Percentiles rank a stretch among this genome's conserved stretches.
Evolutionary conservation across 2,888 invertebrate species (phyloP).

Genomic region (Sphaerophoria rueppellii): DNA sequence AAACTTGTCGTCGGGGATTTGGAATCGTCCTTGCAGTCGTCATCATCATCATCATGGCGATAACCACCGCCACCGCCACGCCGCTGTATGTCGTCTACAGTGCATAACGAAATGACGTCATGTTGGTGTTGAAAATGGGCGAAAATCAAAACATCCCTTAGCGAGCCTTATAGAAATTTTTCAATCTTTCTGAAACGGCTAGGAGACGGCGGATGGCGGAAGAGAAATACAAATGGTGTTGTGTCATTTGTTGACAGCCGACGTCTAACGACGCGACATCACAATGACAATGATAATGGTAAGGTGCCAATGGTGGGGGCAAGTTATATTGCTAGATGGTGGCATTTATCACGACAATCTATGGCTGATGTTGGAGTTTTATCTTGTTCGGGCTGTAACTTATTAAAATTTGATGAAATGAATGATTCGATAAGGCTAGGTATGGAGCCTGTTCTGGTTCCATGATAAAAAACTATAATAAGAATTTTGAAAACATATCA

Average conservation of each 20-base stretch:
- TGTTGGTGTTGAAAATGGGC: slow-evolving; percentile 35
- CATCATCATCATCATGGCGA: neutral
- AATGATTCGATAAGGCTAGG: slow-evolving; percentile 55
- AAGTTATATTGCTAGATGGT: slow-evolving; percentile 35
- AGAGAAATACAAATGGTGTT: slow-evolving; percentile 35
- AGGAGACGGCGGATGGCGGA: neutral
- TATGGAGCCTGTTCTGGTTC: slow-evolving; percentile 1
- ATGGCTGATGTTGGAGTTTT: slow-evolving; percentile 4
- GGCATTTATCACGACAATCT: slow-evolving; percentile 65
- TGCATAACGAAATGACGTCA: slow-evolving; percentile 41
- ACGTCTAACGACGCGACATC: neutral
- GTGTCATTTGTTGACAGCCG: slow-evolving; percentile 57
- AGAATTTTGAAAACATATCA: slow-evolving; percentile 6
- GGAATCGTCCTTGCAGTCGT: slow-evolving; percentile 1
- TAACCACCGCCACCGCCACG: slow-evolving; percentile 6
- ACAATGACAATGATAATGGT: neutral
- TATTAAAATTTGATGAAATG: slow-evolving; percentile 56
- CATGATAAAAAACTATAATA: slow-evolving; percentile 8
- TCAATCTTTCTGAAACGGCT: slow-evolving; percentile 15
- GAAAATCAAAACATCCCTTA: neutral
- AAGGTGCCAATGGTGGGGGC: neutral
- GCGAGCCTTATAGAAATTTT: slow-evolving; percentile 1
- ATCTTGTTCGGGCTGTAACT: slow-evolving; percentile 7
- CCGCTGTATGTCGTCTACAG: too few relatives aligned
- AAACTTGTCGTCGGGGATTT: slow-evolving; percentile 2